These are phyloP conservation scores for Pterois miles DNA, from an alignment of 2,797 vertebrate genomes.

Conservation along the genomic window DNA sequence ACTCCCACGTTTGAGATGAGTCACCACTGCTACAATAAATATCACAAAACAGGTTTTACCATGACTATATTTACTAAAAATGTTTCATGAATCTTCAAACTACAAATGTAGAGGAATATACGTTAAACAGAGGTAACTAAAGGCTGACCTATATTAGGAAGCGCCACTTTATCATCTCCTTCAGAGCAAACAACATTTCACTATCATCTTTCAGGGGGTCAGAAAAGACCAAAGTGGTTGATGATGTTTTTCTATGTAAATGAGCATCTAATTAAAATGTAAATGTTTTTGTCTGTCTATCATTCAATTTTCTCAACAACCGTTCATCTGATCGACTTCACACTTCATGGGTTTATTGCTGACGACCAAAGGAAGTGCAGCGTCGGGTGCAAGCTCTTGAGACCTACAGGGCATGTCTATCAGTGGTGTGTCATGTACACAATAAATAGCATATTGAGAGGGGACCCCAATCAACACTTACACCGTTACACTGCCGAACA, in stretches of 20 bases:
- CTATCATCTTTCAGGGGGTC: not conserved
- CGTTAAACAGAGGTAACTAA: not conserved
- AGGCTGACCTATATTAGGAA: not conserved
- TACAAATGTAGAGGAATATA: not conserved
- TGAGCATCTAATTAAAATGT: not conserved
- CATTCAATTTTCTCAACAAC: not conserved
- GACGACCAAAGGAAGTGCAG: not conserved
- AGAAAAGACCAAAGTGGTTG: not conserved
- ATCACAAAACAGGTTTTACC: not conserved
- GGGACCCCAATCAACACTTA: no score
- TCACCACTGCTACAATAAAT: not conserved
- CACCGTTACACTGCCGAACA: no score
- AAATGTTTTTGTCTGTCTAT: no score
- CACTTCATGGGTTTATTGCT: not conserved
- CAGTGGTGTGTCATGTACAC: no score
- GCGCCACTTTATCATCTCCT: not conserved
- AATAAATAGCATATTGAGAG: no score
- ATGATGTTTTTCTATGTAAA: slow-evolving; percentile 10
- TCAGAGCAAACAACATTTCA: not conserved
- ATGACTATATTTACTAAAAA: not conserved
- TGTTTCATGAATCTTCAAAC: not conserved
- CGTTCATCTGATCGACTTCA: not conserved
- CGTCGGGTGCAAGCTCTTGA: not conserved
- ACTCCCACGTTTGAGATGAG: not conserved
- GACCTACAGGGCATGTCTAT: no score